Evolutionary conservation across 2,888 invertebrate genomes (phyloP), one percentile per base, ranked within the genome.

Genomic region (Synanthedon tipuliformis): DNA sequence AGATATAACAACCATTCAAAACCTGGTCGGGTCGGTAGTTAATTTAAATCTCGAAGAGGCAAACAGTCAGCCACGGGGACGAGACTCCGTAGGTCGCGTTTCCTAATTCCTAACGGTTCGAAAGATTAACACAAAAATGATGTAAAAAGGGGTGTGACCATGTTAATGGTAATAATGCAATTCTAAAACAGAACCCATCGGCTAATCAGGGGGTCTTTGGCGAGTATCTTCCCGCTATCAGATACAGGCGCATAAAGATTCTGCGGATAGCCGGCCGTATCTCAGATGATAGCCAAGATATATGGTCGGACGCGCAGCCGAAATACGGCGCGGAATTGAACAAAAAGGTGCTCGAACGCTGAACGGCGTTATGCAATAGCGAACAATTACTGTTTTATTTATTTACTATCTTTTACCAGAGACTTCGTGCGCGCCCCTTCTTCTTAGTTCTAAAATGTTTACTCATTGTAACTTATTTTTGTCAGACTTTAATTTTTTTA

Each of bases 281-380:
- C 83, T 76, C 74, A 75, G 83, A 82, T 79, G 51, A 80, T 79
- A 77, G 74, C 71, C 60, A 65, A 78, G 84, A 84, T 84, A 85
- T 82, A 81, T 72, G 74, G 70, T 61, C 60, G 69, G 65, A 75
- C 77, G 71, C 76, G 75, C 83, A 79, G 81, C 86, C 86, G 76
- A 86, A 85, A 85, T 85, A 85, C 82, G 73, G 70, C 65, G 65
- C 60, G 67, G 70, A 66, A 64, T 62, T 58, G 73, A 72, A 71
- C 82, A 81, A 83, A 84, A 81, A 81, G 82, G 70, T 65, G 71
- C 74, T 69, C 69, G 65, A 57, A 66, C 72, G 71, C 61, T 52
- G 68, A 73, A 75, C 45, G 63, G 65, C 11, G 5, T 18, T 64
- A 70, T 78, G 71, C 71, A n/a, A 54, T 18, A 65, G 34, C 34